phyloP scores from a whole-genome alignment of 2,797 vertebrate species.

The Xiphorhynchus erythropygius region DNA sequence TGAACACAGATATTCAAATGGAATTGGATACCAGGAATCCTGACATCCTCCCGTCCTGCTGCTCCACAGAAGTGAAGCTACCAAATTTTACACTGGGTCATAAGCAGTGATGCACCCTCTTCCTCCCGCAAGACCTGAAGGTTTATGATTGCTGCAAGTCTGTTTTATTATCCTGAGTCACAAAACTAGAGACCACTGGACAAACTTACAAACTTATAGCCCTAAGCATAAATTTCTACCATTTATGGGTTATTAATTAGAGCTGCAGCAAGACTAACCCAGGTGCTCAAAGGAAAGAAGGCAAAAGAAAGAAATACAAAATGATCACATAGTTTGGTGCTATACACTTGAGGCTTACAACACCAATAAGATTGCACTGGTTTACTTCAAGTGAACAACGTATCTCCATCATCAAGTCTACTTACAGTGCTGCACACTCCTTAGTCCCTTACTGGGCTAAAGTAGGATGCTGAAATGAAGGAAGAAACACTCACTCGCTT shows the following conservation, averaged over 20 bases:
- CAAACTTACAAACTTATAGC: background rate
- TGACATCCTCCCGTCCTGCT: background rate
- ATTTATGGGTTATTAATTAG: background rate
- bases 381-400: background rate
- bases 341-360: background rate
- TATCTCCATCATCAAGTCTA: background rate
- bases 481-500: background rate
- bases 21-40: background rate
- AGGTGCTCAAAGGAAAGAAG: background rate
- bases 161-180: background rate
- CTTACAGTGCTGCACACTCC: background rate
- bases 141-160: background rate
- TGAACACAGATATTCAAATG: background rate
- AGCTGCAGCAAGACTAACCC: background rate
- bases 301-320: background rate
- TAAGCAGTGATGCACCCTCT: rapidly evolving
- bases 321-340: background rate
- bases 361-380: background rate
- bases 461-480: background rate
- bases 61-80: background rate
- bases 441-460: background rate
- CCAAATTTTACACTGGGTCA: background rate
- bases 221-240: background rate
- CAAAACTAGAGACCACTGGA: background rate
- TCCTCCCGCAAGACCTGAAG: background rate